Base-by-base conservation (phyloP, 2,113 vertebrate genomes). In the Rhynchomys soricoides region DNA sequence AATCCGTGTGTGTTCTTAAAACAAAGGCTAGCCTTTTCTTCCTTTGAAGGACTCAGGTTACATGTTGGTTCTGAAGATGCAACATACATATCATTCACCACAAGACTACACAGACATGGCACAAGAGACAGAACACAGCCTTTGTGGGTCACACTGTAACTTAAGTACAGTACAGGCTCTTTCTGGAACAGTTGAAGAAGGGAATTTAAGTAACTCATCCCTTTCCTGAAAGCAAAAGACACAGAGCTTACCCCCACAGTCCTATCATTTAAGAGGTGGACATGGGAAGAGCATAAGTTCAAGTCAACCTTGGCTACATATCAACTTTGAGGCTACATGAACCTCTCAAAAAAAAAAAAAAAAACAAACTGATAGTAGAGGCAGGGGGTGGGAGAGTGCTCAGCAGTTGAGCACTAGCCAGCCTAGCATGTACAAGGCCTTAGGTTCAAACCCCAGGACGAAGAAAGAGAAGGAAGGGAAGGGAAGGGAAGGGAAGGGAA, bases 191-290 rank as follows among this genome's bases (percentile, higher is more conserved):
- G 68, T 70, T 62, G 48, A 1, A 7, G 57, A 59, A 70, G 37
- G 52, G 55, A 86, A 79, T 86, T 86, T 37, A 86, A 75, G 34
- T 34, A 66, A 55, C 77, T 13, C 3, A 62, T 77, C 94, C 94
- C 66, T 93, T 90, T 68, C 86, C 81, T 71, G 13, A 75, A 91
- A 97, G 86, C 6, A 95, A 31, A 79, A 71, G 70, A 64, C 43
- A 68, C 1, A 62, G 13, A 52, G 79, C 8, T 45, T 48, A 64
- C 59, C 66, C 9, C 3, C 24, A 29, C 40, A 45, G 12, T 31
- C 40, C 16, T 26, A 48, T 43, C 59, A 66, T 34, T 31, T 66
- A 34, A 48, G 43, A 48, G 29, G 43, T 21, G 29, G 26, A 86
- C 34, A 43, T 26, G 12, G 43, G 37, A 55, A 50, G 37, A 88